Base-by-base conservation (phyloP, 2,797 vertebrate species). In the Myotis daubentonii region DNA sequence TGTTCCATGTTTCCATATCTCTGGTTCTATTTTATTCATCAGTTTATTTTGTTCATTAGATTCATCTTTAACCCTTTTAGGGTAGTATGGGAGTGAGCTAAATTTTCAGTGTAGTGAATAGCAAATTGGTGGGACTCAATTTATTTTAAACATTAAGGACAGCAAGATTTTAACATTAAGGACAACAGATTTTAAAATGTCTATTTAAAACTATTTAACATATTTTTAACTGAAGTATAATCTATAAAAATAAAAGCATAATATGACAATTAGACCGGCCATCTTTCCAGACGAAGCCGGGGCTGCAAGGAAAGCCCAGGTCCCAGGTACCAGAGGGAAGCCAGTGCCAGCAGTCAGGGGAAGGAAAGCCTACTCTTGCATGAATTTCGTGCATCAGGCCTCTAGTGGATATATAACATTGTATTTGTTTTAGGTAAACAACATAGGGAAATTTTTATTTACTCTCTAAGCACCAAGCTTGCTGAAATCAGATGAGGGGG, bases 61-160 rank as follows among this genome's bases (percentile, higher is more conserved):
- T 62, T 62, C n/a, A 38, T 33, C 25, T 87, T 94, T 79, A 92
- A 84, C 16, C 76, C 78, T 90, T 92, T 70, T 20, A 23, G 8
- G 17, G 68, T 17, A 30, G 19, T 33, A 2, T 10, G 10, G 22
- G 44, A 88, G 22, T 86, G 68, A 89, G 38, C 60, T 72, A 36
- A 88, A 36, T 6, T 62, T 86, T 85, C 38, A 76, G 16, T n/a
- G 17, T 13, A 36, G 19, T 76, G 25, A 90, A 44, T 36, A 74
- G 44, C 65, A 85, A 70, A 74, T 53, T 78, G 23, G 17, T 80
- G 55, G 70, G 55, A 53, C 23, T 82, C 38, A 36, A 1, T 82
- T 78, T 92, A 70, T 72, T 80, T 47, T 68, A 82, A 92, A 68
- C 15, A 71, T 87, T 47, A 78, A 72, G 44, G 75, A 60, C 8